phyloP scores from a whole-genome alignment of 2,797 vertebrate genomes.

The Botia kubotai region DNA sequence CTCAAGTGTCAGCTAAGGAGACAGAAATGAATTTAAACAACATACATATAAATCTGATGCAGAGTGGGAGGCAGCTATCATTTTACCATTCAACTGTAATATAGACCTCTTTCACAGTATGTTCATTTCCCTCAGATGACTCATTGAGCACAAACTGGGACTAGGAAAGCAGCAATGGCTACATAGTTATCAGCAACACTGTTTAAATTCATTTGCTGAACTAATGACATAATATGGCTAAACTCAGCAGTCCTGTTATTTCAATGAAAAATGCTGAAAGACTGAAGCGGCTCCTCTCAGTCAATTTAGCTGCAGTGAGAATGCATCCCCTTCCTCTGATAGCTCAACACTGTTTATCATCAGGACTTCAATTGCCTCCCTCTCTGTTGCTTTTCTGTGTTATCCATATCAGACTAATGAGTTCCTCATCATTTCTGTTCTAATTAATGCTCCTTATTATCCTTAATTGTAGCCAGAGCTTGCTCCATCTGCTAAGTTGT shows the following conservation, averaged over 20 bases:
- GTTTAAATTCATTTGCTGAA: slow-evolving; percentile 60
- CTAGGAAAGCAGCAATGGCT: slow-evolving; percentile 43
- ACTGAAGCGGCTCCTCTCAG: slow-evolving; percentile 65
- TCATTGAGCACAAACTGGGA: slow-evolving; percentile 42
- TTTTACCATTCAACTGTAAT: slow-evolving; percentile 1
- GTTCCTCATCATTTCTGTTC: slow-evolving; percentile 74
- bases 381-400: slow-evolving; percentile 71
- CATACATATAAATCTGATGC: background rate
- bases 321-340: slow-evolving; percentile 59
- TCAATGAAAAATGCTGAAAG: slow-evolving; percentile 62
- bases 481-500: slow-evolving; percentile 77
- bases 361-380: slow-evolving; percentile 71
- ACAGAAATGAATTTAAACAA: background rate
- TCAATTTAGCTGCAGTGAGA: slow-evolving; percentile 68
- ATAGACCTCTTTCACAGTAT: background rate
- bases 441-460: slow-evolving; percentile 82
- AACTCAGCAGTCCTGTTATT: slow-evolving; percentile 53
- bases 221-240: slow-evolving; percentile 58
- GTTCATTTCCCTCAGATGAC: slow-evolving; percentile 21
- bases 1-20: background rate
- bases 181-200: slow-evolving; percentile 42
- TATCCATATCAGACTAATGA: slow-evolving; percentile 77
- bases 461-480: slow-evolving; percentile 79
- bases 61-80: background rate
- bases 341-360: slow-evolving; percentile 73